Evolutionary conservation across 2,888 invertebrate genomes (phyloP).

Genomic region (Parnassius orleans): DNA sequence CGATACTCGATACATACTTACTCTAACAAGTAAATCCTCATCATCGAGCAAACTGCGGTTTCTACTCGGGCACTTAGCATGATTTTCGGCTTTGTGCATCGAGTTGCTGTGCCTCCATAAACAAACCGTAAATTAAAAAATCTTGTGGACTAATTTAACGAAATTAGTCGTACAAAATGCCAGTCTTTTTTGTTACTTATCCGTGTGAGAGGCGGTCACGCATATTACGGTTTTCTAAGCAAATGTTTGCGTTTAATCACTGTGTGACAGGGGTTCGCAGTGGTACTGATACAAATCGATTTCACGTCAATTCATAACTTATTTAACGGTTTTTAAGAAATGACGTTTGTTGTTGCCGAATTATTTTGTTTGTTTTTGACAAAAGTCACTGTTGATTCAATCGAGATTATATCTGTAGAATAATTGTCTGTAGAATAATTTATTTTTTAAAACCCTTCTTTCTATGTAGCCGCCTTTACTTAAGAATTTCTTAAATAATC

Average conservation of each 20-base stretch:
- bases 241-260: constrained; percentile 56
- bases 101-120: background rate
- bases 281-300: constrained; percentile 31
- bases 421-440: no score
- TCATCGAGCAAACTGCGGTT: no score
- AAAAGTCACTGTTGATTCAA: background rate
- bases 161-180: constrained; percentile 13
- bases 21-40: no score
- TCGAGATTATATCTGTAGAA: background rate
- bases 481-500: no score
- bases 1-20: no score
- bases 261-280: constrained; percentile 35
- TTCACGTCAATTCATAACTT: constrained; percentile 37
- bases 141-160: background rate
- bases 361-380: constrained; percentile 11
- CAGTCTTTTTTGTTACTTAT: constrained; percentile 15
- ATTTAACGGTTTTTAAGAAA: constrained; percentile 51
- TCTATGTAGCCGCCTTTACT: no score
- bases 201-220: constrained; percentile 35
- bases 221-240: constrained; percentile 34
- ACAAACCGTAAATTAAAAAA: background rate
- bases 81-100: no score
- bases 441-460: no score
- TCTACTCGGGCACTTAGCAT: no score
- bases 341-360: constrained; percentile 34